Base-by-base conservation (phyloP, 2,113 vertebrate species). In the Gallinago media region DNA sequence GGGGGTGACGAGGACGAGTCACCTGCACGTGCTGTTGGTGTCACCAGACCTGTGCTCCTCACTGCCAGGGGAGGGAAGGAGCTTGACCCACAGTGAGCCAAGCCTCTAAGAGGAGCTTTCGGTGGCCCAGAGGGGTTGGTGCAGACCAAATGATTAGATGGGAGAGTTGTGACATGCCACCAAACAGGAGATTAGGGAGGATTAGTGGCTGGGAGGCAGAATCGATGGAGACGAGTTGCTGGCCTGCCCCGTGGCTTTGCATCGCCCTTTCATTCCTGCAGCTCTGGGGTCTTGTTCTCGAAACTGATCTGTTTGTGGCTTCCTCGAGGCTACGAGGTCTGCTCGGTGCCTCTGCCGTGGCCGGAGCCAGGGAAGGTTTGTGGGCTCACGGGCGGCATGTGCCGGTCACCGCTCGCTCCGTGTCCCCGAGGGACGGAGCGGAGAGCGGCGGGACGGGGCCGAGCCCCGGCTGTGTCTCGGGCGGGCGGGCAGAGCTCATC, bases 121-220 rank as follows among this genome's bases (percentile, higher is more conserved):
- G 40, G 75, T 82, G 70, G 72, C 58, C 49, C n/a, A 1, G 74
- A 71, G 75, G 31, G 32, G 72, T 88, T 73, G 71, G 72, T 46
- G 31, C 47, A 52, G 78, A 66, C 75, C 61, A 31, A 62, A 85
- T 12, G 61, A 76, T 93, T 22, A 89, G 85, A 88, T 61, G 75
- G 90, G 75, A 81, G 72, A 62, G 85, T 61, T 84, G 90, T 80
- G 88, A 94, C 85, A 88, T 59, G 92, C 63, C 82, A 96, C 95
- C 85, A 67, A 90, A 83, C 14, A 55, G 55, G 68, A 92, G 93
- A 83, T 94, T 68, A 91, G 75, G 88, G 90, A 83, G 71, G 87
- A 92, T 95, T 94, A 95, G 89, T 88, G 71, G 25, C 81, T 76
- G 65, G 63, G 76, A 96, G 68, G 83, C 79, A 85, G 86, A 52